These are phyloP conservation scores for Phoxinus dragarum DNA, from an alignment of 2,797 vertebrate genomes.

Conservation along the genomic window DNA sequence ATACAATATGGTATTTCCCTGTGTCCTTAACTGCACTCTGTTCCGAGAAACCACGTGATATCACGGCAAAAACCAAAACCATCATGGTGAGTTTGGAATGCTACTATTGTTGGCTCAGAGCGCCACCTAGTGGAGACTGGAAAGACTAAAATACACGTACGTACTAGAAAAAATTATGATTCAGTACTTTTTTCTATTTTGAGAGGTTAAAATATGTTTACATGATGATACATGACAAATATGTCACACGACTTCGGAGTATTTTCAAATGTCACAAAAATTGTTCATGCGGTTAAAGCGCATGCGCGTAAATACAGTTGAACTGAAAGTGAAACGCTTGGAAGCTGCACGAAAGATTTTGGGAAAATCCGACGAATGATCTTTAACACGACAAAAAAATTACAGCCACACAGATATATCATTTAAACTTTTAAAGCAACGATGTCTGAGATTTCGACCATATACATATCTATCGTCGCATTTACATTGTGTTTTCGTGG, in stretches of 20 bases:
- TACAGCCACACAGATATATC: background rate
- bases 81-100: background rate
- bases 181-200: background rate
- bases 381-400: background rate
- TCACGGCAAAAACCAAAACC: background rate
- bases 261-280: background rate
- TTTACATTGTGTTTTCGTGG: conserved; percentile 50
- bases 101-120: background rate
- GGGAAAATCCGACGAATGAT: background rate
- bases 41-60: background rate
- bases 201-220: background rate
- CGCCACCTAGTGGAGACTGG: background rate
- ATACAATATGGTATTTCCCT: background rate
- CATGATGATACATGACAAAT: background rate
- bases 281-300: background rate
- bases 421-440: background rate
- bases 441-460: conserved; percentile 65
- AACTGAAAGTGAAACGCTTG: background rate
- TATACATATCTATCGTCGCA: conserved; percentile 68
- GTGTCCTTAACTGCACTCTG: background rate
- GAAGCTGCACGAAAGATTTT: background rate
- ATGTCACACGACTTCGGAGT: background rate
- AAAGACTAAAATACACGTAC: background rate
- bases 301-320: background rate
- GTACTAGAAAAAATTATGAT: background rate